A percentile compares a stretch with the other conserved stretches of the same genome.
phyloP scores from a whole-genome alignment of 2,113 vertebrate species.

The Nesospiza acunhae region DNA sequence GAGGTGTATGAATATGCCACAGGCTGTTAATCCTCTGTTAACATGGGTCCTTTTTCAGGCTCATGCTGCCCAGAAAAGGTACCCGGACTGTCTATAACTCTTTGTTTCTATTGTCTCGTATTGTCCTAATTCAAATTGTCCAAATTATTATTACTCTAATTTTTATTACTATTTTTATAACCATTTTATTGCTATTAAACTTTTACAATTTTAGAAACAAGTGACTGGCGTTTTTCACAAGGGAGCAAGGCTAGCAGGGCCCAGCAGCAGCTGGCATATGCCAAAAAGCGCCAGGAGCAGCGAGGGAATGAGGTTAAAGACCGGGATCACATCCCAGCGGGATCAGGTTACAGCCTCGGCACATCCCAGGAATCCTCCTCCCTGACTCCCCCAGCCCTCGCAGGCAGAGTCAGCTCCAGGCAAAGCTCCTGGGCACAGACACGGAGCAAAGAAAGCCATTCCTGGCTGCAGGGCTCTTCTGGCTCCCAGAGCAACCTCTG shows the following conservation, averaged over 20 bases:
- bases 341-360: neutral
- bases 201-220: too few species aligned
- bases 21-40: too few species aligned
- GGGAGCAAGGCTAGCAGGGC: neutral
- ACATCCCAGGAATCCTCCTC: neutral
- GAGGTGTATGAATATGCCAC: too few species aligned
- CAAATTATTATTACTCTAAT: too few species aligned
- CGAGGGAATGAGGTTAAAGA: neutral
- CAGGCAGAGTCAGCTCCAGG: neutral
- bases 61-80: too few species aligned
- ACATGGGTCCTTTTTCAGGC: too few species aligned
- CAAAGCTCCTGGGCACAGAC: neutral
- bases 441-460: neutral
- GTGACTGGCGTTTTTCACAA: too few species aligned
- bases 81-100: too few species aligned
- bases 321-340: neutral
- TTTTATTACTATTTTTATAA: too few species aligned
- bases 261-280: neutral
- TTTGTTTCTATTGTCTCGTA: too few species aligned
- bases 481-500: neutral
- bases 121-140: too few species aligned
- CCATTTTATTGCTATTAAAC: too few species aligned
- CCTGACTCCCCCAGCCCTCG: neutral
- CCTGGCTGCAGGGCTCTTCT: neutral
- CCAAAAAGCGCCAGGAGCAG: neutral